Conservation (phyloP, 2,888 invertebrate species). For the Gryllus longicercus region DNA sequence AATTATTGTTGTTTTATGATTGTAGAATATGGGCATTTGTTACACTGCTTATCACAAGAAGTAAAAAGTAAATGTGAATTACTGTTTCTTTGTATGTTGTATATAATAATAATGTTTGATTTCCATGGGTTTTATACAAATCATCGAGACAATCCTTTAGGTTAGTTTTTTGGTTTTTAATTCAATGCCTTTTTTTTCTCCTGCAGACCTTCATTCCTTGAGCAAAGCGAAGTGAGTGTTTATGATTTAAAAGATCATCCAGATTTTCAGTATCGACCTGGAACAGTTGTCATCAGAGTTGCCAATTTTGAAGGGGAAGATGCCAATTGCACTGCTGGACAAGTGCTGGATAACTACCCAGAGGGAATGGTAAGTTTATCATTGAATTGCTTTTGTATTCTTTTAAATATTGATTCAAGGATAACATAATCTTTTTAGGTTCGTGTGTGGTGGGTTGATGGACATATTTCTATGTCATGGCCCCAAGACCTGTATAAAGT, state of each 20-base stretch:
- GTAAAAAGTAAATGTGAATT: too few relatives aligned
- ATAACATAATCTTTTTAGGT: slow-evolving; percentile 51
- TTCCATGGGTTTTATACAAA: too few relatives aligned
- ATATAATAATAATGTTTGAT: too few relatives aligned
- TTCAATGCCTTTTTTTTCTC: neutral
- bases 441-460: slow-evolving; percentile 90
- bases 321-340: slow-evolving; percentile 75
- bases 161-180: neutral
- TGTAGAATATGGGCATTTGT: too few relatives aligned
- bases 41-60: too few relatives aligned
- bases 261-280: slow-evolving; percentile 89
- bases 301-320: slow-evolving; percentile 74
- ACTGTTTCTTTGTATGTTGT: too few relatives aligned
- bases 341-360: slow-evolving; percentile 84
- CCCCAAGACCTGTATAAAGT: slow-evolving; percentile 86
- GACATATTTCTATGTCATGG: slow-evolving; percentile 81
- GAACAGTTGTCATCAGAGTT: slow-evolving; percentile 82
- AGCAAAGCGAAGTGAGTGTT: slow-evolving; percentile 83
- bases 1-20: too few relatives aligned
- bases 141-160: too few relatives aligned
- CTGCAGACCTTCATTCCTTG: slow-evolving; percentile 63
- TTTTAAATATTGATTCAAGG: neutral
- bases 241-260: slow-evolving; percentile 94
- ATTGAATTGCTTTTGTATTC: neutral
- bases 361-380: slow-evolving; percentile 56